Base-by-base conservation (phyloP, 2,888 invertebrate genomes). In the Scelioninae gen. 1 region DNA sequence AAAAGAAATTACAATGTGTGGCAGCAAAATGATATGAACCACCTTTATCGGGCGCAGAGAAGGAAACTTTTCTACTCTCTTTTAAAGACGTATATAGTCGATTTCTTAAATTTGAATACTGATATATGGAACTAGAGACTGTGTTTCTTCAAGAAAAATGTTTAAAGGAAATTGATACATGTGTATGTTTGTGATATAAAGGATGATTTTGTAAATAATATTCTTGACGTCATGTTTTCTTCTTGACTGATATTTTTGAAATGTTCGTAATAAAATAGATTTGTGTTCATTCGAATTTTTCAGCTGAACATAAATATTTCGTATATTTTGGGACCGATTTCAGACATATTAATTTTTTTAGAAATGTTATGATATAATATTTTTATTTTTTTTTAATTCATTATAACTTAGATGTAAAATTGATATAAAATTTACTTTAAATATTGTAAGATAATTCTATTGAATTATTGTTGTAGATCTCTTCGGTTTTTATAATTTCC, bases 71-170 rank as follows among this genome's bases (percentile, higher is more conserved):
- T 53, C 7, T 32, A 23, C 23, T 43, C 51, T 38, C 15, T 2
- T 65, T 40, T 16, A 43, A 51, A 45, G 31, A 55, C 16, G 13
- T 55, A 15, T 55, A 43, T 45, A 68, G 38, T 43, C 55, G 55
- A 55, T 55, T 68, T 68, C 31, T 32, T 68, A 68, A 68, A 55
- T 13, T 68, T 31, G 29, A 68, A 65, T 43, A 68, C n/a, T 31
- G 55, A 68, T 55, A 15, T 40, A 45, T 55, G 32, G 16, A 68
- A 55, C 32, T 45, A n/a, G 31, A 32, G 31, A 32, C 6, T 53
- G 13, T 32, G 31, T 31, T 55, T 45, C 68, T 23, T 16, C 7
- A 58, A 43, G 66, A 66, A 68, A 68, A 55, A 68, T 43, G 40
- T 68, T 43, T 31, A 23, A 40, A 40, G 55, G 43, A 55, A 55